Base-by-base conservation (phyloP, 1,140 invertebrate genomes). In the Calycopis cecrops region DNA sequence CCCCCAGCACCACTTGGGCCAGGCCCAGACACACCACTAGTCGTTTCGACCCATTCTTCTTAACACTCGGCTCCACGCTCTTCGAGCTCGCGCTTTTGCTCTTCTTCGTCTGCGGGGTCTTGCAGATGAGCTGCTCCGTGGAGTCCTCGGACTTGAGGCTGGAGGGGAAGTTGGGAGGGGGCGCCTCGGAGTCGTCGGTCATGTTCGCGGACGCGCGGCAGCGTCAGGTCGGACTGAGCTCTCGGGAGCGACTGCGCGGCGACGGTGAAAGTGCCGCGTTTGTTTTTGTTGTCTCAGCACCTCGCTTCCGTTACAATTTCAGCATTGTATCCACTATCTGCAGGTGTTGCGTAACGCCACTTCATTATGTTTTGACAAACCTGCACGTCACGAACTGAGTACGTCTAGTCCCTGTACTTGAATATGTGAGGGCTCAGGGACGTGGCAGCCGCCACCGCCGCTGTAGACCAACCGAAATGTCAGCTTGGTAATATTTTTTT, bases 91-190 rank as follows among this genome's bases (percentile, higher is more conserved):
- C 80, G 71, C 79, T 83, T 60, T 63, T 72, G 54, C 69, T 69
- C 33, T 67, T 78, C 11, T 61, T 65, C 59, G 72, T 79, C 58
- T 87, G 85, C 1, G 89, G 89, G 0, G 88, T 79, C 62, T 90
- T 90, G 65, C 88, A 89, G 38, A 91, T 90, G 35, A 91, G 59
- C 52, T 88, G 89, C 62, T 90, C 89, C 0, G 88, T 89, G 17
- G 90, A 91, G 59, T 79, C 80, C 67, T 88, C 81, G 11, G 85
- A 88, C 55, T 88, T 79, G 40, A 85, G 69, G 54, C 83, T 85
- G 62, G 87, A 88, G 48, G 87, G 76, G 8, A 28, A 28, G 21
- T 28, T 28, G 86, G 87, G 33, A 71, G 64, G 63, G 38, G 68
- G 67, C 17, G 71, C 71, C 52, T 72, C 73, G 63, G 68, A 65